These are phyloP conservation scores for Fukomys damarensis DNA, from an alignment of 2,113 vertebrate species.

Conservation along the genomic window DNA sequence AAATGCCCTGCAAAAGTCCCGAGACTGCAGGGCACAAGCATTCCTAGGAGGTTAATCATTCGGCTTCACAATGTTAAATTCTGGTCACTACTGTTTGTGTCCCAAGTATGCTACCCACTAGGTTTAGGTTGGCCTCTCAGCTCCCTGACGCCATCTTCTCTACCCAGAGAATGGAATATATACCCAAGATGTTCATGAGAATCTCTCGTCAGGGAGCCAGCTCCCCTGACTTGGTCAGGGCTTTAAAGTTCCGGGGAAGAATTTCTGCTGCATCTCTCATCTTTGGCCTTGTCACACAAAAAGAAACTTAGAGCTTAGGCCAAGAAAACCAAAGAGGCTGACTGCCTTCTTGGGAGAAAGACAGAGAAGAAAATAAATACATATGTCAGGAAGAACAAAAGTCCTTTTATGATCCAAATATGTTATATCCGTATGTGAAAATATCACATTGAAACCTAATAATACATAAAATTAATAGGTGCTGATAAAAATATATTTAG, in stretches of 20 bases:
- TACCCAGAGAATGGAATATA: background rate
- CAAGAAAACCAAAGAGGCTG: background rate
- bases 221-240: background rate
- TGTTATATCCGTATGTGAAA: background rate
- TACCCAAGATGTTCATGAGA: background rate
- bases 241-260: background rate
- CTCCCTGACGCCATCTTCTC: background rate
- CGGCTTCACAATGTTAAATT: background rate
- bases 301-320: background rate
- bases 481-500: background rate
- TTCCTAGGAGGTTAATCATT: background rate
- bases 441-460: background rate
- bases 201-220: background rate
- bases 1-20: background rate
- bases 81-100: background rate
- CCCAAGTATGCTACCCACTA: too few species aligned
- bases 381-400: background rate
- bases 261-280: background rate
- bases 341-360: background rate
- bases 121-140: background rate
- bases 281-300: background rate
- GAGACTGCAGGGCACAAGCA: too few species aligned
- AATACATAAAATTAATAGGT: background rate
- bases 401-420: background rate
- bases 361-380: background rate